Evolutionary conservation across 2,888 invertebrate species (phyloP), one percentile per base, ranked within the genome.

Genomic region (Germaria angustata): DNA sequence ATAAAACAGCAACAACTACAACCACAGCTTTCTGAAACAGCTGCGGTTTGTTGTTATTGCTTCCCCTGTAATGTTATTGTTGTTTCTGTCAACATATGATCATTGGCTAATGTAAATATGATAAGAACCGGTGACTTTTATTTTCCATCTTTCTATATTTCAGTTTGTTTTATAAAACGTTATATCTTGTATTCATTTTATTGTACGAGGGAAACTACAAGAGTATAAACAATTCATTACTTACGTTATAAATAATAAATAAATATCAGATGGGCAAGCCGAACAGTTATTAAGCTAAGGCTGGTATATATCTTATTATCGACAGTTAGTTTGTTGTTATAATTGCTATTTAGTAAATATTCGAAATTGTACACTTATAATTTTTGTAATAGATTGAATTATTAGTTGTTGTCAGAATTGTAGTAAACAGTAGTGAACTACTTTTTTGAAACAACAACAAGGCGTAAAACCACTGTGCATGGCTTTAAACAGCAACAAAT

Each of bases 311-410:
- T 24, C 36, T 61, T 51, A 36, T 1, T 46, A 34, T 71, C 15
- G 6, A 15, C n/a, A 15, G 39, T 49, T 32, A 34, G 59, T 34
- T 15, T 49, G 34, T 68, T 77, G 24, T 57, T 78, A 44, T 2
- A 2, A 2, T 65, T 57, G 32, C n/a, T 76, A 17, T 49, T 75
- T 59, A 24, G 68, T 55, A 76, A 71, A 59, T 61, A 80, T 69
- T 72, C 77, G 46, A 78, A 81, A 68, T 71, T 59, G 57, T 39
- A 65, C 66, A 68, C 53, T 55, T 36, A 57, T 66, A 75, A 55
- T 53, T 76, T 79, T 82, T 82, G 82, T 82, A 82, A 79, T 79
- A 82, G 82, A 82, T 79, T 82, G 44, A 34, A 55, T 34, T 78
- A 63, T 55, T 66, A 78, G 63, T 78, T 66, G 65, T 65, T 59